A percentile compares a stretch with the other conserved stretches of the same genome.
These are phyloP conservation scores for Acleris holmiana DNA, from an alignment of 2,888 invertebrate genomes.

Conservation along the genomic window DNA sequence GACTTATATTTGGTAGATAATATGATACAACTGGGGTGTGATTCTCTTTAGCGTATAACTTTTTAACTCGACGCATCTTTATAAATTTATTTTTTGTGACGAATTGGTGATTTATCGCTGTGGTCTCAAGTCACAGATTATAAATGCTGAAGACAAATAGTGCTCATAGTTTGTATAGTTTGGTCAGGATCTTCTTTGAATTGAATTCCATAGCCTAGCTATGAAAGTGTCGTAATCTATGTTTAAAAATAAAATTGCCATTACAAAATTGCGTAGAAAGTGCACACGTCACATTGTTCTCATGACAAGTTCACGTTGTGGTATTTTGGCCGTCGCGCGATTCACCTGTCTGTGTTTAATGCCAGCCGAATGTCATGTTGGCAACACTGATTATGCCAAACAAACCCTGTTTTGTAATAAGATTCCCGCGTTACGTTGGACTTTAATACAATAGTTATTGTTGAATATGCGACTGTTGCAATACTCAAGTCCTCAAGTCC, in stretches of 20 bases:
- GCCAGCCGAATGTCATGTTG: constrained; percentile 54
- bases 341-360: constrained; percentile 62
- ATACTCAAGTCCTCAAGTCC: too few species aligned
- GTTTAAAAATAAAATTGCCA: constrained; percentile 32
- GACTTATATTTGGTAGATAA: too few species aligned
- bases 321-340: constrained; percentile 56
- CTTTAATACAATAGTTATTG: constrained; percentile 30
- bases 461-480: constrained; percentile 3
- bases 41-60: too few species aligned
- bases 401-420: constrained; percentile 27
- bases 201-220: too few species aligned
- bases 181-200: too few species aligned
- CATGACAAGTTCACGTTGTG: constrained; percentile 58
- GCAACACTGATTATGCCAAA: constrained; percentile 35
- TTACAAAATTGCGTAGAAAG: constrained; percentile 53
- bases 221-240: constrained; percentile 21
- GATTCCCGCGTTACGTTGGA: constrained; percentile 13
- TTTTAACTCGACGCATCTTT: too few species aligned
- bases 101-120: too few species aligned
- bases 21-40: too few species aligned
- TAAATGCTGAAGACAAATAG: too few species aligned
- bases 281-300: constrained; percentile 61
- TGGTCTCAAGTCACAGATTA: too few species aligned
- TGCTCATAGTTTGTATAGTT: too few species aligned
- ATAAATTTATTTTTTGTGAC: too few species aligned